A percentile compares a stretch with the other conserved stretches of the same genome.
phyloP scores from a whole-genome alignment of 2,888 invertebrate genomes.

The Synanthedon andrenaeformis region DNA sequence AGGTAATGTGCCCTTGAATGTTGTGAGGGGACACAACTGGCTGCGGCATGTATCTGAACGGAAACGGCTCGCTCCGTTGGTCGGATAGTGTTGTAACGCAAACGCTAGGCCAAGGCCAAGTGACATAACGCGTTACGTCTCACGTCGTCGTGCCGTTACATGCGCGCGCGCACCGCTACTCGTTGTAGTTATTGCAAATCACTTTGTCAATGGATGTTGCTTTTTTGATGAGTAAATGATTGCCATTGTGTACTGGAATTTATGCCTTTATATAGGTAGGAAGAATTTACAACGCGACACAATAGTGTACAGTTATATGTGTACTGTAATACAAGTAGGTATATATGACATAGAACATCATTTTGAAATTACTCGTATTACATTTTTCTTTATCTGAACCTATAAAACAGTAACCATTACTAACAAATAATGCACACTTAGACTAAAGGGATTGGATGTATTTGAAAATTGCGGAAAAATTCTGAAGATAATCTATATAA shows the following conservation, averaged over 20 bases:
- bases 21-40: background rate
- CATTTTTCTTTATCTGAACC: too few species aligned
- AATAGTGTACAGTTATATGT: too few species aligned
- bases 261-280: background rate
- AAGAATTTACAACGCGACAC: background rate
- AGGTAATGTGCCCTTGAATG: background rate
- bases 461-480: too few species aligned
- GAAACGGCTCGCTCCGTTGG: conserved; percentile 28
- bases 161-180: conserved; percentile 20
- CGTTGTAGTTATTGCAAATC: background rate
- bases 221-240: background rate
- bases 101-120: conserved; percentile 64
- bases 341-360: too few species aligned
- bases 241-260: background rate
- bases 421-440: too few species aligned
- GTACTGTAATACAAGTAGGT: too few species aligned
- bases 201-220: background rate
- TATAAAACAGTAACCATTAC: too few species aligned
- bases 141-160: conserved; percentile 27
- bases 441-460: too few species aligned
- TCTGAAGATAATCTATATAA: too few species aligned
- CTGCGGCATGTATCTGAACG: conserved; percentile 6
- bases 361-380: too few species aligned
- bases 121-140: conserved; percentile 43
- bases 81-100: conserved; percentile 24